phyloP scores from a whole-genome alignment of 2,797 vertebrate genomes.

The Poecilia velifera region DNA sequence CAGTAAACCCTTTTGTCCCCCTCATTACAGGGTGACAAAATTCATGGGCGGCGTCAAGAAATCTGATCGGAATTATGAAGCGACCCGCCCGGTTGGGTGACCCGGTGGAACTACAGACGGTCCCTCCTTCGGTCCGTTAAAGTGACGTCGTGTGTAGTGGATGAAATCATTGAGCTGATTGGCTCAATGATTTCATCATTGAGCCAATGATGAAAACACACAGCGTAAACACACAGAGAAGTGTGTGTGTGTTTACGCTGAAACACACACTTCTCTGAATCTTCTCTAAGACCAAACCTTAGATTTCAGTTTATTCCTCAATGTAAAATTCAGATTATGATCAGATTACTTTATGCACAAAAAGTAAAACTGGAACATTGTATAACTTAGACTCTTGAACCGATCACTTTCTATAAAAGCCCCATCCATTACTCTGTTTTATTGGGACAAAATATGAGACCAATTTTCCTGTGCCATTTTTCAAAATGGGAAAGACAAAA shows the following conservation, averaged over 20 bases:
- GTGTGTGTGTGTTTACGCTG: not conserved
- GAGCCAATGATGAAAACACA: too few species aligned
- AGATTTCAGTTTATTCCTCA: not conserved
- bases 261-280: not conserved
- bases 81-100: constrained; percentile 7
- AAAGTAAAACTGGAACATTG: not conserved
- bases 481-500: too few species aligned
- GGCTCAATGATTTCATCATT: constrained; percentile 4
- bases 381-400: not conserved
- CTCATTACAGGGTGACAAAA: fast-evolving
- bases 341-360: not conserved
- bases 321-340: not conserved
- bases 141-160: constrained; percentile 46
- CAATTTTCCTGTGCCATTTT: too few species aligned
- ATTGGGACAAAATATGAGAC: too few species aligned
- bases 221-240: too few species aligned
- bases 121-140: not conserved
- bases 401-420: not conserved
- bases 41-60: not conserved
- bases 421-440: not conserved
- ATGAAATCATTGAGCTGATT: constrained; percentile 46
- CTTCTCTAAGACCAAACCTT: not conserved
- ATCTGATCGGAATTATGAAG: fast-evolving
- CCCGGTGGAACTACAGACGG: fast-evolving
- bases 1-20: fast-evolving